Percentiles rank a stretch among this genome's conserved stretches.
Conservation (phyloP, 2,797 vertebrate species). For the Borostomias antarcticus region DNA sequence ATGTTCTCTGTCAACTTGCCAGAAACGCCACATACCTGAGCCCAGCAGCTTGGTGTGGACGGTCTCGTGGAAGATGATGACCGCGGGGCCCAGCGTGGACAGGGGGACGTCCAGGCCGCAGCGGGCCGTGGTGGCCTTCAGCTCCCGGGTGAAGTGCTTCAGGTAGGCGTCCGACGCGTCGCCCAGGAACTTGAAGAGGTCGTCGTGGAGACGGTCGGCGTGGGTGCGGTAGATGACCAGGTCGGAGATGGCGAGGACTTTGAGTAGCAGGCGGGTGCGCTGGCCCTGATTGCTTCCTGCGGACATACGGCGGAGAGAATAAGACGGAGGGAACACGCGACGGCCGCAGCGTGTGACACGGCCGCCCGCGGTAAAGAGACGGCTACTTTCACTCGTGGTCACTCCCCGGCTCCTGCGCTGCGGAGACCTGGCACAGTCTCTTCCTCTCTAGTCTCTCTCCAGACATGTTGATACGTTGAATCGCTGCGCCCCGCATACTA, state of each 20-base stretch:
- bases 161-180: slow-evolving; percentile 98
- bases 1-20: no score
- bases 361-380: no score
- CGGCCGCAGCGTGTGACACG: no score
- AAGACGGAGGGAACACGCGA: not conserved
- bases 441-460: no score
- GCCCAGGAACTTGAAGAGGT: slow-evolving; percentile 98
- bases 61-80: slow-evolving; percentile 98
- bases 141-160: slow-evolving; percentile 95
- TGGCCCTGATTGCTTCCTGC: slow-evolving; percentile 92
- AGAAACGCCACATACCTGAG: slow-evolving; percentile 84
- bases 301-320: not conserved
- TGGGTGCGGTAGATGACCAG: slow-evolving; percentile 97
- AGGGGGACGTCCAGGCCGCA: slow-evolving; percentile 96
- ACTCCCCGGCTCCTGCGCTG: no score
- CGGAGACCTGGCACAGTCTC: no score
- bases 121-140: slow-evolving; percentile 95
- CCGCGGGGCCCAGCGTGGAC: slow-evolving; percentile 93
- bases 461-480: no score
- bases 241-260: slow-evolving; percentile 96
- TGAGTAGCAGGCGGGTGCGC: slow-evolving; percentile 93
- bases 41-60: slow-evolving; percentile 96
- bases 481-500: no score
- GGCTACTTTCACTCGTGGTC: no score
- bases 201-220: slow-evolving; percentile 95